Conservation (phyloP, 2,113 vertebrate genomes). For the Monarcha castaneiventris region DNA sequence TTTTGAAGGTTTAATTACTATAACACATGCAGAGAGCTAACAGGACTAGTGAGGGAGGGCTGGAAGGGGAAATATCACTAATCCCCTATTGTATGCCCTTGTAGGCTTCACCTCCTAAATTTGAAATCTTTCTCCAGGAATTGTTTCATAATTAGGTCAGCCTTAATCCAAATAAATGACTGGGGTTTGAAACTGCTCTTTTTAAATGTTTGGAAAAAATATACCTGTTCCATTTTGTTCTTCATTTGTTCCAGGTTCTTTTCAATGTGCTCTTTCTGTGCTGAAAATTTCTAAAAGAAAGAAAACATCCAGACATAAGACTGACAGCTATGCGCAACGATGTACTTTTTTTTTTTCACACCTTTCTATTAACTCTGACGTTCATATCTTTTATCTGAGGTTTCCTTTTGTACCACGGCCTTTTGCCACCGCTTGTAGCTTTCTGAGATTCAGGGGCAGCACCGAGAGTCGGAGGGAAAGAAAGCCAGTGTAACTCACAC, state of each 20-base stretch:
- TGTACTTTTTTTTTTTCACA: not conserved
- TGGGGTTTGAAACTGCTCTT: not conserved
- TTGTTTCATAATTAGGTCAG: not conserved
- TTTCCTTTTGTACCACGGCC: conserved; percentile 28
- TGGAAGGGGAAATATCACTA: not conserved
- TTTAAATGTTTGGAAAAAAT: not conserved
- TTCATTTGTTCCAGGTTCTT: conserved; percentile 69
- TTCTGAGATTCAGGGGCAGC: not conserved
- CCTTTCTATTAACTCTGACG: not conserved
- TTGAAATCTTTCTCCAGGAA: not conserved
- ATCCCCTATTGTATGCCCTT: not conserved
- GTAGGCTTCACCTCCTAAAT: not conserved
- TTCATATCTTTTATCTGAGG: conserved; percentile 26
- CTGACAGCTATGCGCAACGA: not conserved
- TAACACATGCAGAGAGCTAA: not conserved
- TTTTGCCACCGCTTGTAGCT: not conserved
- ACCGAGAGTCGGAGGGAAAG: not conserved
- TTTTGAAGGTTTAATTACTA: not conserved
- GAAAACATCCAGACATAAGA: not conserved
- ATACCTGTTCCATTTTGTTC: conserved; percentile 72
- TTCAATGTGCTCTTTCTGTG: conserved; percentile 39
- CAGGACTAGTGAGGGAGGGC: not conserved
- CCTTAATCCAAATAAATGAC: not conserved
- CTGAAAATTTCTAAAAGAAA: conserved; percentile 43
- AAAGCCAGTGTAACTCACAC: conserved; percentile 59